Base-by-base conservation (phyloP, 2,113 vertebrate species). In the Perognathus longimembris region DNA sequence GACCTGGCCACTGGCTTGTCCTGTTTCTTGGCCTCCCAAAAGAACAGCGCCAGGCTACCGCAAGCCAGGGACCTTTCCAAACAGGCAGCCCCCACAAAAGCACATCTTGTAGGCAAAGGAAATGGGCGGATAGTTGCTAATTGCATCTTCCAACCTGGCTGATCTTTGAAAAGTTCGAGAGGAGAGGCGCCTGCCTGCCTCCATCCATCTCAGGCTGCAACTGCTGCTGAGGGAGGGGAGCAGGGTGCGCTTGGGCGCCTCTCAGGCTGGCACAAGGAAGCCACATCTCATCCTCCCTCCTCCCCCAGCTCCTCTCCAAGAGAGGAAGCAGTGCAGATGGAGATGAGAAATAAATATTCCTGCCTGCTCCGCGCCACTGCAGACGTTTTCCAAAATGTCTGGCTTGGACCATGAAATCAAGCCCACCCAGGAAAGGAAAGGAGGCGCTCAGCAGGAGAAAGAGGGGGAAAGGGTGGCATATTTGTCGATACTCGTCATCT, bases 141-240 rank as follows among this genome's bases (percentile, higher is more conserved):
- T 84, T 93, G 94, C 74, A 20, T 96, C 90, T 97, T 97, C 97
- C 98, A 84, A 96, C 91, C 28, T 18, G 96, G 97, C 96, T 97
- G 97, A 98, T 98, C 96, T 97, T 97, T 97, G 71, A 69, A 96
- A 97, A 97, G 97, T 95, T 97, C 97, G 92, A 91, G 96, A 98
- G n/a, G n/a, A n/a, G n/a, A n/a, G 97, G 97, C 95, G 88, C 96
- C 97, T 96, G 83, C 97, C 97, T 97, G 97, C 97, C 96, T 97
- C 97, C 97, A 94, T 88, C 95, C 96, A 91, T 90, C 94, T 94
- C 87, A 26, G 95, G 80, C 96, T 97, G 96, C 97, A 97, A 95
- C 97, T 94, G 96, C 94, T 94, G 96, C 94, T 76, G 95, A 81
- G 91, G 93, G 85, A 87, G 80, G 85, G 76, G 82, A 89, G 94